These are phyloP conservation scores for Hycleus cichorii DNA, from an alignment of 1,140 invertebrate species.

Conservation along the genomic window DNA sequence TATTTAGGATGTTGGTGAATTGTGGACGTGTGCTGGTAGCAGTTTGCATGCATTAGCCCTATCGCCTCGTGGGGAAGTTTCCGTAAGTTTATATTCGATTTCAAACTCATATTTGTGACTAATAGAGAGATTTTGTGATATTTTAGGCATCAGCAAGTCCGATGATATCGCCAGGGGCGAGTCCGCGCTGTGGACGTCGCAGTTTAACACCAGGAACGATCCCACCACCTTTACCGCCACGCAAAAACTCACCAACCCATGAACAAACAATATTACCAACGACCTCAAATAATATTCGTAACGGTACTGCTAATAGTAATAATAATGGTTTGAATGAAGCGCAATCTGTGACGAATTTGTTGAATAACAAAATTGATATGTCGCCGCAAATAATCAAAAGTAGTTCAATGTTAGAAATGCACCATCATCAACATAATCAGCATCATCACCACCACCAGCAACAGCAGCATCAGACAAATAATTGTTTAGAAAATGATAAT, in stretches of 20 bases:
- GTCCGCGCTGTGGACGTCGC: slow-evolving; percentile 43
- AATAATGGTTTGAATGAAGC: slow-evolving; percentile 29
- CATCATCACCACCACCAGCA: too few relatives aligned
- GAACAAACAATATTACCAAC: slow-evolving; percentile 30
- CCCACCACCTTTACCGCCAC: slow-evolving; percentile 36
- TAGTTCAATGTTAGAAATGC: slow-evolving; percentile 37
- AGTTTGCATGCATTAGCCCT: slow-evolving; percentile 50
- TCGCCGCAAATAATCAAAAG: slow-evolving; percentile 33
- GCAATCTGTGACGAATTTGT: slow-evolving; percentile 34
- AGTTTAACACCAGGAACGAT: slow-evolving; percentile 33
- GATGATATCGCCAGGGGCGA: slow-evolving; percentile 49
- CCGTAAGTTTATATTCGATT: slow-evolving; percentile 37
- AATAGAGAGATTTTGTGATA: neutral
- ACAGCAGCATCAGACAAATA: neutral
- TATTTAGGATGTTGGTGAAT: slow-evolving; percentile 35
- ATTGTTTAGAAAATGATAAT: slow-evolving; percentile 3
- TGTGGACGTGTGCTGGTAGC: slow-evolving; percentile 45
- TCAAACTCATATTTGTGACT: too few relatives aligned
- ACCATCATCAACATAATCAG: slow-evolving; percentile 17
- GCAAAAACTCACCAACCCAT: slow-evolving; percentile 37
- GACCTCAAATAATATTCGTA: slow-evolving; percentile 16
- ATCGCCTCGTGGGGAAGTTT: slow-evolving; percentile 46
- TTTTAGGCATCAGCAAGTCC: slow-evolving; percentile 44
- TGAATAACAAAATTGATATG: slow-evolving; percentile 26
- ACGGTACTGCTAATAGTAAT: slow-evolving; percentile 6